Conservation (phyloP, 2,888 invertebrate genomes). For the Bimastos eiseni region DNA sequence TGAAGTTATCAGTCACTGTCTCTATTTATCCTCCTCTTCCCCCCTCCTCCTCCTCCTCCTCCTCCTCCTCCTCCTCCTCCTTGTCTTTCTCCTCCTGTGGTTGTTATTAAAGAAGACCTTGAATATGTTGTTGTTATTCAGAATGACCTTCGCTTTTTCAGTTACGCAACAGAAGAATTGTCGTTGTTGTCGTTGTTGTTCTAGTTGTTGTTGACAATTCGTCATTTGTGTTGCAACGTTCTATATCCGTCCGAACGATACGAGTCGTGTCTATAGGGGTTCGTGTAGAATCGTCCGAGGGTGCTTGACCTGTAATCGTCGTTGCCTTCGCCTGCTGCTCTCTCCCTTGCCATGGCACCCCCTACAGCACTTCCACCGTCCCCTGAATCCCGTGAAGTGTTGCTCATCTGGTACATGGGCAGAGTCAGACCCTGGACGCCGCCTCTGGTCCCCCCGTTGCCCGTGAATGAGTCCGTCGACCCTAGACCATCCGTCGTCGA, state of each 20-base stretch:
- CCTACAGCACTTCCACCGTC: background rate
- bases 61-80: background rate
- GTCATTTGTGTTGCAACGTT: background rate
- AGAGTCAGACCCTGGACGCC: background rate
- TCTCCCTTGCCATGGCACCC: background rate
- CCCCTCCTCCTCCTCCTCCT: background rate
- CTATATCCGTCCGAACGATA: conserved; percentile 9
- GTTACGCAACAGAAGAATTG: background rate
- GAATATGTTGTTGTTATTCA: background rate
- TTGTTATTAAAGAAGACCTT: background rate
- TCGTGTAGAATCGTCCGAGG: conserved; percentile 15
- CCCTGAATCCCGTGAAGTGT: background rate
- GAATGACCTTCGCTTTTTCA: background rate
- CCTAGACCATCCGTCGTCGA: background rate
- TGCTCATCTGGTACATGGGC: background rate
- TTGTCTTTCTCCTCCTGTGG: background rate
- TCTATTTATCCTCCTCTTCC: background rate
- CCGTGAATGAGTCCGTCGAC: background rate
- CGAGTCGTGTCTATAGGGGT: conserved; percentile 14
- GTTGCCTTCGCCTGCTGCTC: background rate
- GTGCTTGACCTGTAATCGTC: background rate
- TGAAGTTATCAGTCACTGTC: background rate
- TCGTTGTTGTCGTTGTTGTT: background rate
- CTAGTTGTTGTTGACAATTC: background rate
- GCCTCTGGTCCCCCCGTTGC: background rate